phyloP scores from a whole-genome alignment of 2,888 invertebrate genomes.

The Charanyca ferruginea region DNA sequence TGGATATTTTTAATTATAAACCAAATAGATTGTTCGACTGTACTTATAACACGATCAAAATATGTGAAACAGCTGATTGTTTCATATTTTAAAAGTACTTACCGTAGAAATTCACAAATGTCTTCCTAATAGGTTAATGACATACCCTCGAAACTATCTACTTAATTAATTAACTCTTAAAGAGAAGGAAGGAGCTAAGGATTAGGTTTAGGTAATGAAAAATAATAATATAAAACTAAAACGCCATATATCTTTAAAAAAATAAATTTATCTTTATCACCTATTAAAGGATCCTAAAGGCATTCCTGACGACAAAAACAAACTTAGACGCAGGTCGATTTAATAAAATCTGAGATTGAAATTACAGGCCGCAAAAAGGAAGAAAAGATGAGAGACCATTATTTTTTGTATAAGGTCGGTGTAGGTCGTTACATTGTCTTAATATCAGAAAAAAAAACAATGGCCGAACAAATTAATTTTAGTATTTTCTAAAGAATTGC shows the following conservation, averaged over 20 bases:
- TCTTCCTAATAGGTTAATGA: too few relatives aligned
- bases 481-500: constrained; percentile 6
- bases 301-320: background rate
- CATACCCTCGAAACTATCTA: too few relatives aligned
- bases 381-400: background rate
- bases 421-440: constrained; percentile 2
- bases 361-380: constrained; percentile 10
- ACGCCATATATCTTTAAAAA: too few relatives aligned
- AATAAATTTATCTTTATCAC: too few relatives aligned
- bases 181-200: too few relatives aligned
- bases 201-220: background rate
- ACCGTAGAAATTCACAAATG: too few relatives aligned
- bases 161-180: too few relatives aligned
- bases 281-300: background rate
- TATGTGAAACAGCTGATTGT: too few relatives aligned
- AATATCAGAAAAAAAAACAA: constrained; percentile 4
- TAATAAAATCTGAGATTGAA: constrained; percentile 19
- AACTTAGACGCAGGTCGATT: background rate
- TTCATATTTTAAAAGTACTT: too few relatives aligned
- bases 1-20: too few relatives aligned
- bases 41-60: too few relatives aligned
- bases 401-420: background rate
- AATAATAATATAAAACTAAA: background rate
- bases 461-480: background rate
- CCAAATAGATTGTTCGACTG: too few relatives aligned